Percentiles rank a stretch among this genome's conserved stretches.
Evolutionary conservation across 2,888 invertebrate species (phyloP).

Genomic region (Catotricha subobsoleta): DNA sequence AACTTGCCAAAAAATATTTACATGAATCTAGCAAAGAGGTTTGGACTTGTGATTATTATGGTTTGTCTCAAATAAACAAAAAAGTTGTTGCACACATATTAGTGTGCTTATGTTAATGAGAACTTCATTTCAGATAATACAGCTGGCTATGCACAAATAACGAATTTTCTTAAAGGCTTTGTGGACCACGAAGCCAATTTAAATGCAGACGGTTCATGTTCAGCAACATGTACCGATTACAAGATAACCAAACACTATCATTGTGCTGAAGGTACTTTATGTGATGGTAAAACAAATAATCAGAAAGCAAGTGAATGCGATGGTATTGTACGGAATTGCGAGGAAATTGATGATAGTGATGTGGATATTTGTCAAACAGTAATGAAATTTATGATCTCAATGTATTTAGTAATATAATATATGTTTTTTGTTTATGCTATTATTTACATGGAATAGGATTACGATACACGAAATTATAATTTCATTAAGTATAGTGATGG

Average conservation of each 20-base stretch:
- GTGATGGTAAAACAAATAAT: conserved; percentile 32
- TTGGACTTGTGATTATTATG: too few species aligned
- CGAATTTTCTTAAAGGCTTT: conserved; percentile 57
- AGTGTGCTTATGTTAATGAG: too few species aligned
- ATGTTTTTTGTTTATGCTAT: background rate
- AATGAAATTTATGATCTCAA: conserved; percentile 12
- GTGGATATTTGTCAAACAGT: conserved; percentile 62
- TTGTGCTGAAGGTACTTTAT: conserved; percentile 47
- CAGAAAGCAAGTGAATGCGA: conserved; percentile 31
- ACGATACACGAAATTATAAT: conserved; percentile 1
- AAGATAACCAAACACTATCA: conserved; percentile 39
- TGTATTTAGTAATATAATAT: background rate
- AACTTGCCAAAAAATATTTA: too few species aligned
- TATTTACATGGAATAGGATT: background rate
- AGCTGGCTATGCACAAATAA: too few species aligned
- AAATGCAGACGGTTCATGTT: conserved; percentile 46
- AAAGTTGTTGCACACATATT: too few species aligned
- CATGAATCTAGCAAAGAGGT: too few species aligned
- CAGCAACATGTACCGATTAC: conserved; percentile 55
- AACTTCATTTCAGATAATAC: too few species aligned
- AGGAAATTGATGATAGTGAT: conserved; percentile 50
- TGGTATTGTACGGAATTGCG: conserved; percentile 48
- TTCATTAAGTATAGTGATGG: conserved; percentile 3
- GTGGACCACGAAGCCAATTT: conserved; percentile 66
- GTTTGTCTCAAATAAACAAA: too few species aligned